These are phyloP conservation scores for Tympanoctomys barrerae DNA, from an alignment of 2,797 vertebrate species.

Conservation along the genomic window DNA sequence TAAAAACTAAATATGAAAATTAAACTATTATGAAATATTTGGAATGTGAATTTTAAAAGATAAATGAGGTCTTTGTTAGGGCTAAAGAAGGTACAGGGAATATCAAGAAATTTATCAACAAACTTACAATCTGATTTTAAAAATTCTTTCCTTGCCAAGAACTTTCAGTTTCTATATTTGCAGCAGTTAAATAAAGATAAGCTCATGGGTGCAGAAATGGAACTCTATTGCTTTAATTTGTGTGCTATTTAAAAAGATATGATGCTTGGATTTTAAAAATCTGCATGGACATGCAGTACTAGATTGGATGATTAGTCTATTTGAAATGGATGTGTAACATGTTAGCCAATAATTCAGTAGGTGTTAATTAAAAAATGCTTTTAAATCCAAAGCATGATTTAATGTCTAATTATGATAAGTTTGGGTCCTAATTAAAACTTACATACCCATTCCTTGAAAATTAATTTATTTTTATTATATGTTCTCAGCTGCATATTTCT, in stretches of 20 bases:
- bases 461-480: conserved; percentile 47
- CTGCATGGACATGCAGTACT: conserved; percentile 59
- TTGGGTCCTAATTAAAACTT: conserved; percentile 71
- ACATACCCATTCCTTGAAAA: conserved; percentile 48
- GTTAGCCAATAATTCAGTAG: conserved; percentile 63
- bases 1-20: conserved; percentile 47
- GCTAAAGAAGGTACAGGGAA: background rate
- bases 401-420: conserved; percentile 66
- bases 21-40: conserved; percentile 54
- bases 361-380: conserved; percentile 75
- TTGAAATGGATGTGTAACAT: conserved; percentile 68
- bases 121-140: background rate
- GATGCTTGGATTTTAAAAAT: conserved; percentile 60
- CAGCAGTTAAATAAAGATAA: conserved; percentile 49
- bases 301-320: conserved; percentile 67
- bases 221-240: conserved; percentile 21
- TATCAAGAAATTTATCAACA: conserved; percentile 48
- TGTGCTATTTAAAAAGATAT: conserved; percentile 57
- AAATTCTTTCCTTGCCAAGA: conserved; percentile 50
- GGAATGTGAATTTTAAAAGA: conserved; percentile 25
- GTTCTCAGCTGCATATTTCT: conserved; percentile 34
- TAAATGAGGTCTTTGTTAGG: conserved; percentile 27
- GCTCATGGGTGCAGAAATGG: background rate
- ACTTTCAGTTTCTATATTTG: conserved; percentile 50
- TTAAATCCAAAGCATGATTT: conserved; percentile 68